A percentile compares a stretch with the other conserved stretches of the same genome.
Conservation (phyloP, 2,888 invertebrate species). For the Aproaerema taeniolella region DNA sequence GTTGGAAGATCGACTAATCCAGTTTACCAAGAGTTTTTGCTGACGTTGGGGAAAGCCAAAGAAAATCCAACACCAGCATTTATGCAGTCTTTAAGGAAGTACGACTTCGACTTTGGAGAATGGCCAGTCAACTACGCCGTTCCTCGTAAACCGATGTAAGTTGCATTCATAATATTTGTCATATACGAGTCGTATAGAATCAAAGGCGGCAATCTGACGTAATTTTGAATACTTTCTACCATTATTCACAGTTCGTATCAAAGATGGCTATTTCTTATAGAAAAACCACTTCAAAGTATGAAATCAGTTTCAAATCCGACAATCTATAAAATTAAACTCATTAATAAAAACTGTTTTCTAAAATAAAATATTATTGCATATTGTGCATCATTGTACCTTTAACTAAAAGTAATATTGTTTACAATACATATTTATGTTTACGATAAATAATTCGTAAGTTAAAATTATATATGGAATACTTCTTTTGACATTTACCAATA, state of each 20-base stretch:
- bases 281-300: too few relatives aligned
- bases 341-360: background rate
- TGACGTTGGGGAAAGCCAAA: constrained; percentile 79
- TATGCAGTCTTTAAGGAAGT: constrained; percentile 79
- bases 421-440: too few relatives aligned
- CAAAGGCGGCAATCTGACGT: too few relatives aligned
- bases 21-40: constrained; percentile 83
- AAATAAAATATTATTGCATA: too few relatives aligned
- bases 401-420: constrained; percentile 25
- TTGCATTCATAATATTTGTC: too few relatives aligned
- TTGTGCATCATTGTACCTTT: background rate
- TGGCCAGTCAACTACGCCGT: constrained; percentile 87
- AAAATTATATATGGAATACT: too few relatives aligned
- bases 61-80: constrained; percentile 46
- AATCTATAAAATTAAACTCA: background rate
- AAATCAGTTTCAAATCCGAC: too few relatives aligned
- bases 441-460: too few relatives aligned
- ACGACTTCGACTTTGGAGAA: constrained; percentile 91
- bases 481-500: too few relatives aligned
- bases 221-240: background rate
- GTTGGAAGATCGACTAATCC: constrained; percentile 82
- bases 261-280: too few relatives aligned
- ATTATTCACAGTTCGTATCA: too few relatives aligned
- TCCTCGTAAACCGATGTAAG: constrained; percentile 11
- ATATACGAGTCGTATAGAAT: too few relatives aligned